These are phyloP conservation scores for Ophion obscuratus DNA, from an alignment of 2,888 invertebrate genomes.

Conservation along the genomic window DNA sequence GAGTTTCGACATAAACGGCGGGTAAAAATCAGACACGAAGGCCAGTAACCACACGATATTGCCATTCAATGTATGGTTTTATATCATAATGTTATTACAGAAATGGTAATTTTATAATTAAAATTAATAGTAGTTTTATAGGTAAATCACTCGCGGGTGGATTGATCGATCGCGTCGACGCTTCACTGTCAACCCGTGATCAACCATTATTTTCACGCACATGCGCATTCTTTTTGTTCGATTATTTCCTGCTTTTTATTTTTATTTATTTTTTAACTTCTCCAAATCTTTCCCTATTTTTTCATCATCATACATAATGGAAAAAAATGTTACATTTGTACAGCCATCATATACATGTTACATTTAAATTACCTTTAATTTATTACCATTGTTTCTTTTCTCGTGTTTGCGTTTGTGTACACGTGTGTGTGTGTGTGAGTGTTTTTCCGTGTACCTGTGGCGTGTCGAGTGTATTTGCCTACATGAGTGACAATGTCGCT, in stretches of 20 bases:
- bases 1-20: background rate
- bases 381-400: slow-evolving; percentile 77
- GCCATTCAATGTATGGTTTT: slow-evolving; percentile 84
- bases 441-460: slow-evolving; percentile 67
- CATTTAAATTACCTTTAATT: slow-evolving; percentile 82
- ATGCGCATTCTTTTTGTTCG: slow-evolving; percentile 70
- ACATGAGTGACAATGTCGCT: slow-evolving; percentile 78
- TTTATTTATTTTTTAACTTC: slow-evolving; percentile 45
- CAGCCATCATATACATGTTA: slow-evolving; percentile 85
- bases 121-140: slow-evolving; percentile 87
- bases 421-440: slow-evolving; percentile 69
- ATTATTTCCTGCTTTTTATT: slow-evolving; percentile 68
- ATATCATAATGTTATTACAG: slow-evolving; percentile 86
- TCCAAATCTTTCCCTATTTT: slow-evolving; percentile 72
- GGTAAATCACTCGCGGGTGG: slow-evolving; percentile 83
- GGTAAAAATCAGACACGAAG: slow-evolving; percentile 15
- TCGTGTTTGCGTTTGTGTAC: slow-evolving; percentile 36
- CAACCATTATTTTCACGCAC: slow-evolving; percentile 74
- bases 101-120: slow-evolving; percentile 88
- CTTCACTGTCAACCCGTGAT: slow-evolving; percentile 61
- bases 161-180: slow-evolving; percentile 75
- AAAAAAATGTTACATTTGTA: slow-evolving; percentile 85
- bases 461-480: slow-evolving; percentile 73
- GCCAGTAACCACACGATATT: slow-evolving; percentile 66
- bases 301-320: slow-evolving; percentile 81